Percentiles rank a stretch among this genome's conserved stretches.
Evolutionary conservation across 2,113 vertebrate species (phyloP).

Genomic region (Aleadryas rufinucha): DNA sequence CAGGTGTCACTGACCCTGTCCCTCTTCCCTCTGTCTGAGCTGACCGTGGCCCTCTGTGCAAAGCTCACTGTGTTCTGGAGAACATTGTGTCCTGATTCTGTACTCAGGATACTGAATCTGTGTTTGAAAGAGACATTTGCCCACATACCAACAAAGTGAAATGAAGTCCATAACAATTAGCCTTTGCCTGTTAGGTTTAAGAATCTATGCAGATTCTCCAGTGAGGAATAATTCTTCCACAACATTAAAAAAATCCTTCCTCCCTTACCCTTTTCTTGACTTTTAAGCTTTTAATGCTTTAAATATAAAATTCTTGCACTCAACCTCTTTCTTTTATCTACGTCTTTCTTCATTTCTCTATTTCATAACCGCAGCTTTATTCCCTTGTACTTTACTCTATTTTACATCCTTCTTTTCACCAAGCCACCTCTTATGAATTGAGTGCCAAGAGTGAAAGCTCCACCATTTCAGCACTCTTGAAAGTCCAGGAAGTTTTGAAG

Average conservation of each 20-base stretch:
- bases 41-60: neutral
- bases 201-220: neutral
- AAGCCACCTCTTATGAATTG: neutral
- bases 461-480: neutral
- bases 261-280: neutral
- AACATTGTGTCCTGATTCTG: neutral
- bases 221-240: neutral
- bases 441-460: neutral
- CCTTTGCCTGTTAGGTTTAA: neutral
- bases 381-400: neutral
- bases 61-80: neutral
- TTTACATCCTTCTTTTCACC: neutral
- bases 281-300: neutral
- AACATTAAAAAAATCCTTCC: neutral
- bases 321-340: neutral
- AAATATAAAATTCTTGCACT: neutral
- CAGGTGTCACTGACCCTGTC: neutral
- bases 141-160: neutral
- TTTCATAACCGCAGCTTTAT: neutral
- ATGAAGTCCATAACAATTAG: neutral
- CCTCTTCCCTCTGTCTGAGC: neutral
- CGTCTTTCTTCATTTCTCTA: neutral
- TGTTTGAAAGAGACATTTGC: neutral
- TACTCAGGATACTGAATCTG: neutral
- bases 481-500: neutral